Evolutionary conservation across 53 echinoderm and acorn worm species (phyloP), one percentile per base, ranked within the genome.

Genomic region (Actinopyga echinites): DNA sequence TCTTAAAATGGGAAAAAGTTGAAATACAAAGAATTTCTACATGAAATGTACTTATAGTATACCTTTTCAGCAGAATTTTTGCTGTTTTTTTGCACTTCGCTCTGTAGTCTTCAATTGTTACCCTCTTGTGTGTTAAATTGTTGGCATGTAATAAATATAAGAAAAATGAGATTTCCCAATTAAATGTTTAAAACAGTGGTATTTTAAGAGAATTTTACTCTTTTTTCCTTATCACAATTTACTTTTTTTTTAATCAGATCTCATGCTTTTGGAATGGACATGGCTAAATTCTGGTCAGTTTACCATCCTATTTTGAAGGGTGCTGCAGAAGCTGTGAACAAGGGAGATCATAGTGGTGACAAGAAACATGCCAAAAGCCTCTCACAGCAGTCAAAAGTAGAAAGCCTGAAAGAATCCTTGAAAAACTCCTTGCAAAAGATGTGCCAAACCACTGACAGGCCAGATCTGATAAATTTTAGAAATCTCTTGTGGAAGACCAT

Each of bases 181-280:
- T n/a, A n/a, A n/a, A n/a, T n/a, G n/a, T n/a, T n/a, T n/a, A n/a
- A n/a, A n/a, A n/a, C n/a, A n/a, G n/a, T n/a, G n/a, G n/a, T n/a
- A n/a, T n/a, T n/a, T n/a, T n/a, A n/a, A n/a, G n/a, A n/a, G n/a
- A n/a, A n/a, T n/a, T n/a, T n/a, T n/a, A n/a, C n/a, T n/a, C n/a
- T n/a, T n/a, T n/a, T n/a, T n/a, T n/a, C n/a, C n/a, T n/a, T n/a
- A n/a, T n/a, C n/a, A 29, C 23, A 73, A 4, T n/a, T 75, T 64
- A 75, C 52, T 80, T 37, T 11, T 63, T 15, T 30, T 9, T n/a
- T 33, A 30, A 86, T 28, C 66, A 99, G 99, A 38, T 83, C 92
- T n/a, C 90, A 94, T 55, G 99, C 91, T 10, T 89, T 87, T 85
- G 92, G 92, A 4, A 91, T 95, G 92, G 90, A 94, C 31, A 93